Evolutionary conservation across 1,140 invertebrate species (phyloP).

Genomic region (Dolichoris vasculosae): DNA sequence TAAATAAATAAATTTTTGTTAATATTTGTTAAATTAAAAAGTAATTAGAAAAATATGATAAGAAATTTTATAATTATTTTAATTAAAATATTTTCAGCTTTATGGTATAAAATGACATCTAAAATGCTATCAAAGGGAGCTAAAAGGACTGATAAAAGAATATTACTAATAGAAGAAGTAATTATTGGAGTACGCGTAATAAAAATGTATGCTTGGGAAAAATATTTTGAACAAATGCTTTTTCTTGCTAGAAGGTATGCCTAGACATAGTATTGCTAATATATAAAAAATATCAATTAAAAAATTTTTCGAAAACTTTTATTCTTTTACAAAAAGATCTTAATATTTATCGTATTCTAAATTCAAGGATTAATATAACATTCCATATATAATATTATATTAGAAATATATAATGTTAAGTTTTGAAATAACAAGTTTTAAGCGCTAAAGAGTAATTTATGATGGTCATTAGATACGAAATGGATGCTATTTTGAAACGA

Average conservation of each 20-base stretch:
- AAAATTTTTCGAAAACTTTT: too few species aligned
- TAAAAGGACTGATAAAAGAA: constrained; percentile 76
- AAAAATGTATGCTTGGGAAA: constrained; percentile 92
- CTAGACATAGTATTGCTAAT: background rate
- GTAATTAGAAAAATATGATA: background rate
- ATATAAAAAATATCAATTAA: too few species aligned
- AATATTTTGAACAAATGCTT: constrained; percentile 82
- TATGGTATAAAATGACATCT: constrained; percentile 34
- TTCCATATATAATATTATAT: too few species aligned
- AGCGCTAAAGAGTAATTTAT: too few species aligned
- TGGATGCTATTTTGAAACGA: constrained; percentile 79
- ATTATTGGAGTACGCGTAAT: constrained; percentile 78
- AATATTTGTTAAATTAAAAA: background rate
- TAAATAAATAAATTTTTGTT: too few species aligned
- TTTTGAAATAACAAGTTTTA: too few species aligned
- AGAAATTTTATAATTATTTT: background rate
- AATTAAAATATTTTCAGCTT: constrained; percentile 22
- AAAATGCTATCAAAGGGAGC: constrained; percentile 72
- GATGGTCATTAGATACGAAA: constrained; percentile 76
- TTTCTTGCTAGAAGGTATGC: constrained; percentile 59
- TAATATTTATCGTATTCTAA: too few species aligned
- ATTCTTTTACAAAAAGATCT: too few species aligned
- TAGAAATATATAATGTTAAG: too few species aligned
- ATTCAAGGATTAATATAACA: too few species aligned
- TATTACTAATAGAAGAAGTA: constrained; percentile 80